Conservation (phyloP, 1,140 invertebrate species). For the Microplitis demolitor region DNA sequence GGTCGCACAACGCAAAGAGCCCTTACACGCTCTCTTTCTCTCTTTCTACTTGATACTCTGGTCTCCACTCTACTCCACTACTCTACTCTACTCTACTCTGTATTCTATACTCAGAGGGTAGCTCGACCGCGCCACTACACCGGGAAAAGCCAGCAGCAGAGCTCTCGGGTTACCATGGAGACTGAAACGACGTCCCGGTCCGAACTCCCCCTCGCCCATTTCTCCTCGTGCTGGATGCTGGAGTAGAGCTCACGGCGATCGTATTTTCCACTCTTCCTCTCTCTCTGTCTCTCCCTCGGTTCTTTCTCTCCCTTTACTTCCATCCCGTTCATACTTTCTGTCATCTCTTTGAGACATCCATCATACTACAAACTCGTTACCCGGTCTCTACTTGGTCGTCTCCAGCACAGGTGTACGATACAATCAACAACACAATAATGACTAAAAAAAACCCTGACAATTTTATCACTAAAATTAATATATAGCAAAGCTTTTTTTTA, state of each 20-base stretch:
- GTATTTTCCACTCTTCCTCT: neutral
- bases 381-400: neutral
- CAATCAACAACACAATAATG: neutral
- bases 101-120: neutral
- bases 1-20: neutral
- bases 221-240: slow-evolving; percentile 20
- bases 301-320: neutral
- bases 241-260: slow-evolving; percentile 3
- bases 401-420: neutral
- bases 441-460: neutral
- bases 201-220: slow-evolving; percentile 26
- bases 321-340: neutral
- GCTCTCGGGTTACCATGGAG: slow-evolving; percentile 27
- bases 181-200: slow-evolving; percentile 27
- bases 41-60: too few relatives aligned
- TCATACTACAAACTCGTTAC: neutral
- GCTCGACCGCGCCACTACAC: slow-evolving; percentile 11
- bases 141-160: slow-evolving; percentile 10
- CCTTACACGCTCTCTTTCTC: neutral
- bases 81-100: too few relatives aligned
- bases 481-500: too few relatives aligned
- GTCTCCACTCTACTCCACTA: neutral
- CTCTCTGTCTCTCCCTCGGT: neutral
- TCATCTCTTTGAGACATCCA: slow-evolving; percentile 3
- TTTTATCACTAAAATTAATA: too few relatives aligned